A percentile compares a stretch with the other conserved stretches of the same genome.
These are phyloP conservation scores for Amphiura filiformis DNA, from an alignment of 35 echinoderm and acorn worm species.

Conservation along the genomic window DNA sequence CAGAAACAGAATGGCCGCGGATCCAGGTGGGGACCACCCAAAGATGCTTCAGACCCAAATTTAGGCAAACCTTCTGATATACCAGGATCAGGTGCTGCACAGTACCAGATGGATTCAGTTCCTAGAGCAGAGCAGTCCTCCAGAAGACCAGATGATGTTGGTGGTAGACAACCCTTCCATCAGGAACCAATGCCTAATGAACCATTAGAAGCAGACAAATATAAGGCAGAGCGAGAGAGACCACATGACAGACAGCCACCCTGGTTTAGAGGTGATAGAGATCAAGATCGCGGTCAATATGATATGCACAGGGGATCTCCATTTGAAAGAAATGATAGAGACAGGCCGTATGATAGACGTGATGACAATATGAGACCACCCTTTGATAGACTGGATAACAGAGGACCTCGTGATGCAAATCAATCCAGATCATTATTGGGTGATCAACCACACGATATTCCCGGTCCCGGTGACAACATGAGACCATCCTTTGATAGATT, in stretches of 20 bases:
- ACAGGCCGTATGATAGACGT: background rate
- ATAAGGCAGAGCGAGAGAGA: background rate
- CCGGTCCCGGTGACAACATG: background rate
- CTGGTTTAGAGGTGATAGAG: background rate
- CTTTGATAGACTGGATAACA: background rate
- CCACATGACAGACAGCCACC: background rate
- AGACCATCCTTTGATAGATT: background rate
- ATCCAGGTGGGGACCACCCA: background rate
- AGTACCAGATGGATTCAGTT: background rate
- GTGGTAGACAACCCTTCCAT: background rate
- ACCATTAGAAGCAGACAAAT: background rate
- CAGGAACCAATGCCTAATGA: background rate
- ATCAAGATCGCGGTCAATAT: background rate
- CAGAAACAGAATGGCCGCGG: background rate
- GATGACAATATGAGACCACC: background rate
- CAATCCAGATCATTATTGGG: background rate
- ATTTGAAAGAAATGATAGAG: background rate
- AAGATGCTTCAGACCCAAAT: background rate
- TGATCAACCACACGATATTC: background rate
- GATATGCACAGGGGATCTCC: background rate
- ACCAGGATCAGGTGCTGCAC: background rate
- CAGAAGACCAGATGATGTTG: background rate
- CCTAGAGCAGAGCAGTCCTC: background rate
- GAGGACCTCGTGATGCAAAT: background rate
- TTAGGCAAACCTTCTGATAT: background rate